Conservation (phyloP, 2,888 invertebrate species). For the Agrotis ipsilon region DNA sequence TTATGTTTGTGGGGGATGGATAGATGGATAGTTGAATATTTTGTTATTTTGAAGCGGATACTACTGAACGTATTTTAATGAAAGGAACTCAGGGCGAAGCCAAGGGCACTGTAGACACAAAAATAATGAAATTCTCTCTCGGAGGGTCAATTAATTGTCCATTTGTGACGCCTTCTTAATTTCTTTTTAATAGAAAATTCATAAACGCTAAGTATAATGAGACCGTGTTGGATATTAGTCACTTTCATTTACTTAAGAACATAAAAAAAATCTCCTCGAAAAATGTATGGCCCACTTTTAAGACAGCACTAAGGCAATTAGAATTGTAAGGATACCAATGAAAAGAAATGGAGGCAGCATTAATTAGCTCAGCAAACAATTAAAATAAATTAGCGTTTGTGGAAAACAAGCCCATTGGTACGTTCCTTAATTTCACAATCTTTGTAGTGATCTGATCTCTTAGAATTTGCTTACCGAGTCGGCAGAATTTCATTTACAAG, state of each 20-base stretch:
- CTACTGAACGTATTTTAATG: too few species aligned
- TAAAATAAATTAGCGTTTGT: slow-evolving; percentile 48
- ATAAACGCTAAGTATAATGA: not conserved
- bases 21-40: too few species aligned
- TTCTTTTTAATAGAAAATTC: slow-evolving; percentile 3
- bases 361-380: slow-evolving; percentile 44
- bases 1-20: too few species aligned
- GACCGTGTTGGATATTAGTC: not conserved
- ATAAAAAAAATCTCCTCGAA: too few species aligned
- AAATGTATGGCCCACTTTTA: not conserved
- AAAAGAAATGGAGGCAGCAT: slow-evolving; percentile 20
- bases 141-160: slow-evolving; percentile 1
- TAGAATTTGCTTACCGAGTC: slow-evolving; percentile 17
- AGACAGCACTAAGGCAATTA: slow-evolving; percentile 13
- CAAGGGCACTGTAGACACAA: not conserved
- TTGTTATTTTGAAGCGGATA: too few species aligned
- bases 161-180: not conserved
- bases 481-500: slow-evolving; percentile 38
- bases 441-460: slow-evolving; percentile 3
- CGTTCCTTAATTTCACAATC: slow-evolving; percentile 14
- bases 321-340: slow-evolving; percentile 18
- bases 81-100: too few species aligned
- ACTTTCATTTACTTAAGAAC: not conserved
- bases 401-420: slow-evolving; percentile 16
- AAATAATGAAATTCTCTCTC: not conserved